Percentiles rank a stretch among this genome's conserved stretches.
phyloP scores from a whole-genome alignment of 2,797 vertebrate species.

The Remorina albescens region DNA sequence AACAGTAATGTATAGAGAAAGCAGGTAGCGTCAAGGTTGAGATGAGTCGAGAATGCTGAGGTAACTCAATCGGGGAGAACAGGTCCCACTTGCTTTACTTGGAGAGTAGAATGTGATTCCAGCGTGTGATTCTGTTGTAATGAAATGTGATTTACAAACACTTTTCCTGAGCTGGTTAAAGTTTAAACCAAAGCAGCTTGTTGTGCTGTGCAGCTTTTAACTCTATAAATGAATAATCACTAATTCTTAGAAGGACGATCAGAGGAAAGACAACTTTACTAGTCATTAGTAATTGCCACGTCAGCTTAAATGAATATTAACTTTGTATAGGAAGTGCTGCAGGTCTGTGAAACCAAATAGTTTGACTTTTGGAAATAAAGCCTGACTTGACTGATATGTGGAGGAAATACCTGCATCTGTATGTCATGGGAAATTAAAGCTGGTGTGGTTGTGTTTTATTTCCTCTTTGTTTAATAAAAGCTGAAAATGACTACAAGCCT shows the following conservation, averaged over 20 bases:
- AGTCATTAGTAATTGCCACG: neutral
- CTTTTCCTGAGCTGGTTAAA: conserved; percentile 52
- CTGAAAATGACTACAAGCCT: conserved; percentile 23
- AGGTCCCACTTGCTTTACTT: conserved; percentile 62
- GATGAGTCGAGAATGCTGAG: conserved; percentile 57
- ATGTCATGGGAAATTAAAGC: conserved; percentile 61
- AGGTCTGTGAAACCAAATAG: conserved; percentile 10
- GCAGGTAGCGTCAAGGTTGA: conserved; percentile 54
- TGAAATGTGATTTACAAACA: conserved; percentile 60
- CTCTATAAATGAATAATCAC: neutral
- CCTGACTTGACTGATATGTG: conserved; percentile 30
- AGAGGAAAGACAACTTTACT: neutral
- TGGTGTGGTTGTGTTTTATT: conserved; percentile 46
- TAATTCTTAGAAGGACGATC: neutral
- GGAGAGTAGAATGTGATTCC: conserved; percentile 34
- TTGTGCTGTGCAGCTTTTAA: neutral
- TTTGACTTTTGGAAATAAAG: conserved; percentile 28
- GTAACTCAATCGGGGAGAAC: conserved; percentile 75
- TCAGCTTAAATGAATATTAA: neutral
- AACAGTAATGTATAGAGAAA: conserved; percentile 69
- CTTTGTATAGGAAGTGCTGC: neutral
- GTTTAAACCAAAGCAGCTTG: conserved; percentile 56
- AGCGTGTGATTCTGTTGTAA: conserved; percentile 51
- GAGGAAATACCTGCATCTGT: conserved; percentile 53
- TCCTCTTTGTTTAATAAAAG: conserved; percentile 28